A percentile compares a stretch with the other conserved stretches of the same genome.
Conservation (phyloP, 2,888 invertebrate genomes). For the Eupithecia tripunctaria region DNA sequence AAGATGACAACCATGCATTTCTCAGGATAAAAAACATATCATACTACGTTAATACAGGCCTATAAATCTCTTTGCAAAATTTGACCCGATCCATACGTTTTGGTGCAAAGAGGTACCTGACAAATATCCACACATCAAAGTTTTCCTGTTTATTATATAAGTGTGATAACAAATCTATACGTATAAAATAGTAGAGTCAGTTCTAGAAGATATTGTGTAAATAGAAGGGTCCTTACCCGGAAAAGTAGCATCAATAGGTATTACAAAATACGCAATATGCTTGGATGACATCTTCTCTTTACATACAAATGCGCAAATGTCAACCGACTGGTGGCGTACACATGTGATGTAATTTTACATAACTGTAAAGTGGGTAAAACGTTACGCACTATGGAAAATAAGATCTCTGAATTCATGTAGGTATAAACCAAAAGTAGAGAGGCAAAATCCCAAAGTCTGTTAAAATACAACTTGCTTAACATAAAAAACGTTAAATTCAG, state of each 20-base stretch:
- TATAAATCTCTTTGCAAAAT: too few species aligned
- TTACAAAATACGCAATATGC: constrained; percentile 51
- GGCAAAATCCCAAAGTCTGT: background rate
- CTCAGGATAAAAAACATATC: too few species aligned
- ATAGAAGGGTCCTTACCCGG: constrained; percentile 18
- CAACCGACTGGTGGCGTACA: constrained; percentile 56
- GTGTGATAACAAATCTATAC: background rate
- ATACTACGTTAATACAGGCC: too few species aligned
- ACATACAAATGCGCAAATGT: constrained; percentile 60
- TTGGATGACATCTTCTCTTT: constrained; percentile 53
- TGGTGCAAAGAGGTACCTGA: too few species aligned
- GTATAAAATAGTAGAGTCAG: background rate
- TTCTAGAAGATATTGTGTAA: background rate
- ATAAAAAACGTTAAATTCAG: background rate
- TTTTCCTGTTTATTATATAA: too few species aligned
- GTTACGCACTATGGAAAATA: background rate
- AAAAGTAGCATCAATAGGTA: constrained; percentile 21
- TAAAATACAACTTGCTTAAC: background rate
- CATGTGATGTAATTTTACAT: background rate
- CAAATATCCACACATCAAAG: too few species aligned
- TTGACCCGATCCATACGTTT: too few species aligned
- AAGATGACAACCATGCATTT: background rate
- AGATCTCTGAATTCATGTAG: background rate
- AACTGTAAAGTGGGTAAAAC: background rate
- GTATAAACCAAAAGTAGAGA: background rate